Evolutionary conservation across 1,140 invertebrate genomes (phyloP).

Genomic region (Rhopalosiphum maidis): DNA sequence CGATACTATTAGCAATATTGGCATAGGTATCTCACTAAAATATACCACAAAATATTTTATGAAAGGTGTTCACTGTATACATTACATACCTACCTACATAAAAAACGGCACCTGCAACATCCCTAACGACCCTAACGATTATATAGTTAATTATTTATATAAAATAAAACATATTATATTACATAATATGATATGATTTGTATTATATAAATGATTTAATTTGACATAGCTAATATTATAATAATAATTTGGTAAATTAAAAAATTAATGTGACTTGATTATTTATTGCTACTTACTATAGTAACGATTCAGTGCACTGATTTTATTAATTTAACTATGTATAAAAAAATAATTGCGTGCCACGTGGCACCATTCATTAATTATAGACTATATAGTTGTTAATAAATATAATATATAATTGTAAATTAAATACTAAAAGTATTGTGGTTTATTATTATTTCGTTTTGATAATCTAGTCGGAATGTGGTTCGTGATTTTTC

Average conservation of each 20-base stretch:
- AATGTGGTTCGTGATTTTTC: conserved; percentile 25
- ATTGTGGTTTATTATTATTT: conserved; percentile 14
- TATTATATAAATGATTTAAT: neutral
- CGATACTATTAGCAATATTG: conserved; percentile 7
- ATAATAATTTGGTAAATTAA: neutral
- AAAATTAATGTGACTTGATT: neutral
- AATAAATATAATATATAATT: too few relatives aligned
- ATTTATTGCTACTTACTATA: neutral
- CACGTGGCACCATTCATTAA: neutral
- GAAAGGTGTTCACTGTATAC: neutral
- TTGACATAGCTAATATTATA: neutral
- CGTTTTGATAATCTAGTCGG: conserved; percentile 28
- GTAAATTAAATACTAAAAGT: neutral
- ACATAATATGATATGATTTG: neutral
- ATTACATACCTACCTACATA: neutral
- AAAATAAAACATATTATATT: neutral
- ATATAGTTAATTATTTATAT: neutral
- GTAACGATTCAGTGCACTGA: neutral
- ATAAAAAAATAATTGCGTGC: neutral
- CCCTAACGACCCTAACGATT: neutral
- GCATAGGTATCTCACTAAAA: neutral
- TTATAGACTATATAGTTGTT: neutral
- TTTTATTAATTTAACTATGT: neutral
- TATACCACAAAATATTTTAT: neutral
- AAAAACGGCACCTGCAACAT: neutral